phyloP scores from a whole-genome alignment of 1,140 invertebrate species.

The Heliconius melpomene region DNA sequence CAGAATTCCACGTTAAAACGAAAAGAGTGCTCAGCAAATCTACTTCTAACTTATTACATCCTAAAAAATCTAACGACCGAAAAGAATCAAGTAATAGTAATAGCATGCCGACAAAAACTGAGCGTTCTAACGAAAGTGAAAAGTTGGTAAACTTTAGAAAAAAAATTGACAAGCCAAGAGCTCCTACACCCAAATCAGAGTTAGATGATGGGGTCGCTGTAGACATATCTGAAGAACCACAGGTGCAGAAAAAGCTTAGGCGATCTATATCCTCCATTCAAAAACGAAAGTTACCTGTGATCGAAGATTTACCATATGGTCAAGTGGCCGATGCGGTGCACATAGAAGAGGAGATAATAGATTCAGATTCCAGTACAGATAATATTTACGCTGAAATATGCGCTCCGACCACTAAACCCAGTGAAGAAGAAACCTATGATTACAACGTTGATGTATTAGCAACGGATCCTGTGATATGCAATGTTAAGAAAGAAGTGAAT shows the following conservation, averaged over 20 bases:
- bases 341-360: conserved; percentile 68
- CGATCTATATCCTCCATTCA: conserved; percentile 80
- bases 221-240: conserved; percentile 71
- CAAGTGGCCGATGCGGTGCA: conserved; percentile 78
- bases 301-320: conserved; percentile 80
- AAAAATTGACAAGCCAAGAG: conserved; percentile 74
- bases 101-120: conserved; percentile 77
- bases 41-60: conserved; percentile 82
- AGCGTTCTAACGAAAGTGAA: conserved; percentile 60
- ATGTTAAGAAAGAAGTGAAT: conserved; percentile 75
- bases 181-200: conserved; percentile 73
- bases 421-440: conserved; percentile 70
- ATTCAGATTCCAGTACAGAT: conserved; percentile 80
- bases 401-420: conserved; percentile 67
- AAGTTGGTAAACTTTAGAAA: conserved; percentile 74
- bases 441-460: conserved; percentile 69
- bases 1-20: conserved; percentile 84
- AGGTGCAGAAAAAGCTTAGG: conserved; percentile 68
- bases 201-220: conserved; percentile 61
- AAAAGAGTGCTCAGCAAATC: conserved; percentile 83
- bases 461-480: conserved; percentile 74
- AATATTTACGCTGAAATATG: conserved; percentile 84
- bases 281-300: conserved; percentile 78
- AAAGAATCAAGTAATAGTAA: conserved; percentile 75
- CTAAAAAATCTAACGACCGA: conserved; percentile 73